Evolutionary conservation across 2,797 vertebrate genomes (phyloP).

Genomic region (Eidolon dupreanum): DNA sequence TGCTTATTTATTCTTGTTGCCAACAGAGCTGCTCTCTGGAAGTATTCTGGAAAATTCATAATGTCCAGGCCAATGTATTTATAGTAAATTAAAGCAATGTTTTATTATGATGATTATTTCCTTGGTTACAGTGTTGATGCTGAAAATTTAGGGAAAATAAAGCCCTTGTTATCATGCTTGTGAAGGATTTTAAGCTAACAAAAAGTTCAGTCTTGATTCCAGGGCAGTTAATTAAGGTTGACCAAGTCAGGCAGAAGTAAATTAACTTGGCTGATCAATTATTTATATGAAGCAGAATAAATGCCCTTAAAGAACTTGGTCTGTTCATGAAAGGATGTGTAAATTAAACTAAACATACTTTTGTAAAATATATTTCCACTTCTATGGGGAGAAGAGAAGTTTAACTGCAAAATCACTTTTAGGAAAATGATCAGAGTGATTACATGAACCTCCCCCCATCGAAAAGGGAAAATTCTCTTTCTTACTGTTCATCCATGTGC

Average conservation of each 20-base stretch:
- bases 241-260: constrained; percentile 96
- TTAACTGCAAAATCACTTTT: constrained; percentile 81
- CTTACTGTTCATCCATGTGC: background rate
- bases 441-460: background rate
- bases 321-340: constrained; percentile 91
- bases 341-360: constrained; percentile 93
- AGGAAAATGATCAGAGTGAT: constrained; percentile 67
- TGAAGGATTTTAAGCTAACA: constrained; percentile 86
- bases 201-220: constrained; percentile 89
- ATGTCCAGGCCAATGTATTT: constrained; percentile 74
- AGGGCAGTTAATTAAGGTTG: constrained; percentile 96
- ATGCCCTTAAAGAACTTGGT: constrained; percentile 94
- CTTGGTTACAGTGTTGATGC: constrained; percentile 74
- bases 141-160: constrained; percentile 80
- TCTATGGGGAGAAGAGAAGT: constrained; percentile 79
- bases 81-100: constrained; percentile 76
- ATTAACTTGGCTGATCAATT: constrained; percentile 98
- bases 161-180: constrained; percentile 78
- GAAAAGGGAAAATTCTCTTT: background rate
- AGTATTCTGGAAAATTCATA: constrained; percentile 77
- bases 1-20: constrained; percentile 54
- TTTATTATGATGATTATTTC: constrained; percentile 80
- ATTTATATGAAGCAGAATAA: constrained; percentile 99
- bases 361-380: constrained; percentile 88
- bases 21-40: constrained; percentile 64